A percentile compares a stretch with the other conserved stretches of the same genome.
Conservation (phyloP, 2,888 invertebrate species). For the Epirrhoe tristata region DNA sequence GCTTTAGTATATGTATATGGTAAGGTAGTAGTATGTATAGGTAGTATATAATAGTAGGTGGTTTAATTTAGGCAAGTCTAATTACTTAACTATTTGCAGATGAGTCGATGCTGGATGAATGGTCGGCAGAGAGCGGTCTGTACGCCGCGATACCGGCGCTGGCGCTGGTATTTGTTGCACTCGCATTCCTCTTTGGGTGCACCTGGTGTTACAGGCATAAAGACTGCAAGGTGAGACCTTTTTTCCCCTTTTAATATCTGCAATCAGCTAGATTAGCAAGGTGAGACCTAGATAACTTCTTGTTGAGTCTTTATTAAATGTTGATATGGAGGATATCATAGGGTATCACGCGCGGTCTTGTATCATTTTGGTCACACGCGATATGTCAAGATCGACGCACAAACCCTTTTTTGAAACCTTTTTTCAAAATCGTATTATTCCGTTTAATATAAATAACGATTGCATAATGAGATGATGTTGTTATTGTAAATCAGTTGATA, state of each 20-base stretch:
- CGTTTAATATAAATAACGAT: no score
- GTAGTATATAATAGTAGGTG: no score
- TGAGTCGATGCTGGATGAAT: conserved; percentile 54
- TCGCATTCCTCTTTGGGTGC: conserved; percentile 76
- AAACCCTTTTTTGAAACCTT: background rate
- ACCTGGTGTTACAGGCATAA: conserved; percentile 83
- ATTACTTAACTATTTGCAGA: conserved; percentile 52
- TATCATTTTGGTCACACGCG: background rate
- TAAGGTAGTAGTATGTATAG: no score
- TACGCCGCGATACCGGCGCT: conserved; percentile 74
- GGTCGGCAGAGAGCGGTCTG: conserved; percentile 62
- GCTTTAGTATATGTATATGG: no score
- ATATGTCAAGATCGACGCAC: background rate
- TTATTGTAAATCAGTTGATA: no score
- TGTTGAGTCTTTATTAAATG: background rate
- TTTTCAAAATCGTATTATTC: background rate
- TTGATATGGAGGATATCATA: no score
- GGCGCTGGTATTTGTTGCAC: conserved; percentile 73
- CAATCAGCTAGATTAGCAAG: no score
- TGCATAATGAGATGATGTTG: no score
- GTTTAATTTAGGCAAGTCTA: no score
- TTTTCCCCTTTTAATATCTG: background rate
- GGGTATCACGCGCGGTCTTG: no score
- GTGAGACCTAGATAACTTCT: conserved; percentile 47
- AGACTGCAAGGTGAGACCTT: conserved; percentile 73